phyloP scores from a whole-genome alignment of 2,888 invertebrate genomes.

The Cheilosia variabilis region DNA sequence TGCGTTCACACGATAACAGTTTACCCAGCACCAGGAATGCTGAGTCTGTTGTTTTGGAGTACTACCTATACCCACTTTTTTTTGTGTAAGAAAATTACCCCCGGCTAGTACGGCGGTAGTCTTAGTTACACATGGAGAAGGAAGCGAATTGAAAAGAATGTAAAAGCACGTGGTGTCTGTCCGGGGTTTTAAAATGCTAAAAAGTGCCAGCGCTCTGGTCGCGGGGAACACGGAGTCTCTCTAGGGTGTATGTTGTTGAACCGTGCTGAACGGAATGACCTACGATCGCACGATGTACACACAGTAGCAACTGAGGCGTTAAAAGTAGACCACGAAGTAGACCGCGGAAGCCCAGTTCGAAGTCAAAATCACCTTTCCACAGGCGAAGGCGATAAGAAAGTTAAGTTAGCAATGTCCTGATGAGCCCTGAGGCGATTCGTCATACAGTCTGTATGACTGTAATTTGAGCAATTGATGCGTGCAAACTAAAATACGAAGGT shows the following conservation, averaged over 20 bases:
- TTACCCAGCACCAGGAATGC: constrained; percentile 1
- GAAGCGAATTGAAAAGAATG: constrained; percentile 65
- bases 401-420: no score
- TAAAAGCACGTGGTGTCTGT: constrained; percentile 73
- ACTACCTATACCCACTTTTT: constrained; percentile 6
- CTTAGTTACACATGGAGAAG: constrained; percentile 50
- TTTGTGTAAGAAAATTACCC: constrained; percentile 65
- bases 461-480: no score
- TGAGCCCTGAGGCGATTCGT: no score
- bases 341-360: no score
- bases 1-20: constrained; percentile 52
- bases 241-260: constrained; percentile 7
- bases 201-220: constrained; percentile 7
- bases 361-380: no score
- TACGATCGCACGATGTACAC: neutral
- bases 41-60: constrained; percentile 12
- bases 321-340: no score
- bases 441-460: no score
- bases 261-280: constrained; percentile 16
- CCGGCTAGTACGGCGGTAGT: constrained; percentile 46
- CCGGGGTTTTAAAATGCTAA: constrained; percentile 44
- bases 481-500: no score
- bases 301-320: no score
- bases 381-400: no score
- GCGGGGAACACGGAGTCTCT: constrained; percentile 9